Base-by-base conservation (phyloP, 2,797 vertebrate genomes). In the Lithobates pipiens region DNA sequence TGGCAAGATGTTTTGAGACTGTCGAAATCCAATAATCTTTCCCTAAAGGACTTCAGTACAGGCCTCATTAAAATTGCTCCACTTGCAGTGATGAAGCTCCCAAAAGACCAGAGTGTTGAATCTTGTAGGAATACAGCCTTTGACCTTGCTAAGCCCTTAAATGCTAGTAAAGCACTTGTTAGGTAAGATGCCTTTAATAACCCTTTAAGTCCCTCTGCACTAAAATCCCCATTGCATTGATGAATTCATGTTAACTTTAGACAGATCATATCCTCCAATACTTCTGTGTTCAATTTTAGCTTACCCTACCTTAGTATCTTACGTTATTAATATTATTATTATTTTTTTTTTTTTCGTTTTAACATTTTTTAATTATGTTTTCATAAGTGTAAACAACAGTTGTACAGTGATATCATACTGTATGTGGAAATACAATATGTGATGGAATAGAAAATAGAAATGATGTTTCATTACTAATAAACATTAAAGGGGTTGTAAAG, bases 21-120 rank as follows among this genome's bases (percentile, higher is more conserved):
- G 63, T 16, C 57, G 16, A 39, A 68, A 76, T 76, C 21, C 34
- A 15, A 70, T 50, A 75, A 83, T 29, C 65, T 50, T 76, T 34
- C 74, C 63, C 82, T 83, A 61, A 76, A 77, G 82, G 57, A 67
- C n/a, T 70, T 70, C 46, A 54, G 44, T 39, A 68, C 29, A 50
- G 69, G 65, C 65, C 82, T 76, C 63, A 69, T 83, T 77, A 83
- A 77, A 77, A 69, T 39, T 67, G 27, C 39, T 83, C 65, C 46
- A 69, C 42, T 25, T 70, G 18, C 65, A 50, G 65, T 36, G 42
- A 25, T 54, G 2, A 34, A 29, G 36, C 29, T 44, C 77, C 65
- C 50, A 29, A 15, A 42, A 42, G 65, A 70, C 65, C 23, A 70
- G 18, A 80, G 39, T 71, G 36, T 36, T 71, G 67, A 44, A 70